Evolutionary conservation across 2,888 invertebrate species (phyloP).

Genomic region (Hedychridium roseum): DNA sequence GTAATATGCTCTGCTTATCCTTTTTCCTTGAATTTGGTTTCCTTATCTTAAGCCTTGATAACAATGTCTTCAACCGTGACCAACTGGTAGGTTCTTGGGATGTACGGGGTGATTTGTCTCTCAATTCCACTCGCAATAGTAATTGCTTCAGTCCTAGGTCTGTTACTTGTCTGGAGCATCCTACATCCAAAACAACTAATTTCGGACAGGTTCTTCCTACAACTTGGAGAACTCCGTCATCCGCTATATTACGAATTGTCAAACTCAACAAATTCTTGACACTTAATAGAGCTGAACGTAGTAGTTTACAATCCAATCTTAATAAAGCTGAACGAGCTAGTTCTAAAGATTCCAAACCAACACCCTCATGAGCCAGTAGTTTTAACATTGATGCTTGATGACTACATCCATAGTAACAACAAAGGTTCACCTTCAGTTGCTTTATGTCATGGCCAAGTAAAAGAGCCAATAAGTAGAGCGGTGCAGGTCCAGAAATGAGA

Average conservation of each 20-base stretch:
- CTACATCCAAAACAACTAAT: constrained; percentile 59
- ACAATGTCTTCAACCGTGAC: constrained; percentile 50
- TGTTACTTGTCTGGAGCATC: constrained; percentile 62
- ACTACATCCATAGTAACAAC: constrained; percentile 65
- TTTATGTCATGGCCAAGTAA: constrained; percentile 61
- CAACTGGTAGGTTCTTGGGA: constrained; percentile 48
- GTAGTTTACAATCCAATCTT: constrained; percentile 58
- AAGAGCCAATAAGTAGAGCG: constrained; percentile 58
- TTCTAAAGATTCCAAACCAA: constrained; percentile 58
- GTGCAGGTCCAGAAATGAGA: constrained; percentile 59
- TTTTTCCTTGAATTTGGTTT: constrained; percentile 43
- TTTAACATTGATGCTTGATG: constrained; percentile 62
- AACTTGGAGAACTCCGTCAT: constrained; percentile 58
- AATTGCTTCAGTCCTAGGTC: constrained; percentile 60
- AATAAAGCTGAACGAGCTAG: constrained; percentile 60
- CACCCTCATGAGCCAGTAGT: constrained; percentile 59
- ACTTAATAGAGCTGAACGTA: constrained; percentile 56
- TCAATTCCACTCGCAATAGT: constrained; percentile 58
- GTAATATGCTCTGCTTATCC: constrained; percentile 47
- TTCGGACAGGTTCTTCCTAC: constrained; percentile 61
- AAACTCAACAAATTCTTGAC: constrained; percentile 57
- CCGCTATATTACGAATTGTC: constrained; percentile 62
- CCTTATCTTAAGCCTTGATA: constrained; percentile 45
- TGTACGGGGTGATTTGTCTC: constrained; percentile 47
- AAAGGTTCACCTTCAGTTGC: constrained; percentile 59